A percentile compares a stretch with the other conserved stretches of the same genome.
Evolutionary conservation across 2,113 vertebrate species (phyloP).

Genomic region (Melanotaenia duboulayi): DNA sequence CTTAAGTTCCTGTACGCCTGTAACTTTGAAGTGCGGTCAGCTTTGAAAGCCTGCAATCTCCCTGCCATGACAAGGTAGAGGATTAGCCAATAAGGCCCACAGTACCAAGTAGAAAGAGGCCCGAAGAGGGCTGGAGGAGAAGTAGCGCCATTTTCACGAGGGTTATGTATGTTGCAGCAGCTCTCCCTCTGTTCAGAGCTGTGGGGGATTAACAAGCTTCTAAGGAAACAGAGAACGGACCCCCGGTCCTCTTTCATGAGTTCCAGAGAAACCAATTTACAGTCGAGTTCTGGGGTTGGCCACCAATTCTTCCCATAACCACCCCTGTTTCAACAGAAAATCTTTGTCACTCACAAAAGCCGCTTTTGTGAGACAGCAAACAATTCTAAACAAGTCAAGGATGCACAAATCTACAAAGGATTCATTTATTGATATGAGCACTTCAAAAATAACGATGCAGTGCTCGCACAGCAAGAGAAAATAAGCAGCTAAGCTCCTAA

Average conservation of each 20-base stretch:
- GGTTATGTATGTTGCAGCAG: conserved; percentile 46
- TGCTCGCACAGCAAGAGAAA: background rate
- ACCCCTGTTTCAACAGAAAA: conserved; percentile 40
- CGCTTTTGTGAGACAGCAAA: conserved; percentile 31
- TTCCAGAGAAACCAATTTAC: conserved; percentile 75
- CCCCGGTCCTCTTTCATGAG: conserved; percentile 35
- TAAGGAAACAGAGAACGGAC: conserved; percentile 66
- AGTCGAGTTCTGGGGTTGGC: conserved; percentile 44
- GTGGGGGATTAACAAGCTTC: conserved; percentile 76
- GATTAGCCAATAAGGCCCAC: conserved; percentile 74
- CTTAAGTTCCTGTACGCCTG: conserved; percentile 60
- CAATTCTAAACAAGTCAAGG: conserved; percentile 2
- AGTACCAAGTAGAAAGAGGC: conserved; percentile 61
- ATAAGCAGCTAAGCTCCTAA: conserved; percentile 44
- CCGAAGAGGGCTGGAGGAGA: conserved; percentile 54
- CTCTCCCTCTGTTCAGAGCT: conserved; percentile 57
- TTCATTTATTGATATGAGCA: conserved; percentile 21
- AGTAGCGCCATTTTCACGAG: conserved; percentile 58
- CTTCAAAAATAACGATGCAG: conserved; percentile 24
- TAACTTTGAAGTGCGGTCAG: conserved; percentile 81
- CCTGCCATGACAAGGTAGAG: conserved; percentile 68
- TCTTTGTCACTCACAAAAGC: conserved; percentile 49
- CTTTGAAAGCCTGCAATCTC: conserved; percentile 74
- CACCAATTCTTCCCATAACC: conserved; percentile 47
- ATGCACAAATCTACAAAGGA: conserved; percentile 15